These are phyloP conservation scores for Polyommatus icarus DNA, from an alignment of 2,888 invertebrate species.

Conservation along the genomic window DNA sequence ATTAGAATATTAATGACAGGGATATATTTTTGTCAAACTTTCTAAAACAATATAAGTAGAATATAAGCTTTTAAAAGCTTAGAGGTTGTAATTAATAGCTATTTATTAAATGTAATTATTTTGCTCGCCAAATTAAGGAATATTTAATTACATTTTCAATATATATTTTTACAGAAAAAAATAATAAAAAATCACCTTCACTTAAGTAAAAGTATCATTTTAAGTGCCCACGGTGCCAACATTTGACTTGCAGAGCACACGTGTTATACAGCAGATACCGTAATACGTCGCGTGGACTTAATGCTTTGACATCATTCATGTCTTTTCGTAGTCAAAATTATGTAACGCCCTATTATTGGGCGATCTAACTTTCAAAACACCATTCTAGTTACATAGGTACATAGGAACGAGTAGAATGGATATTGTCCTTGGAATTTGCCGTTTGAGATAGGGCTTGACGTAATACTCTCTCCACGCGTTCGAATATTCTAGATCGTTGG, in stretches of 20 bases:
- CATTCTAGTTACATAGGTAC: not conserved
- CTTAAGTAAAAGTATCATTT: constrained; percentile 37
- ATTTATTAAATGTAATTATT: too few relatives aligned
- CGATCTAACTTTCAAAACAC: constrained; percentile 13
- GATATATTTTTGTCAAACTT: too few relatives aligned
- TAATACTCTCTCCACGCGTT: not conserved
- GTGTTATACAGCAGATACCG: constrained; percentile 47
- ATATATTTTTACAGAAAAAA: not conserved
- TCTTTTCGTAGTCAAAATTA: constrained; percentile 43
- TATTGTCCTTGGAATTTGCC: too few relatives aligned
- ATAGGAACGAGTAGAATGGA: not conserved
- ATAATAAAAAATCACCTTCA: not conserved
- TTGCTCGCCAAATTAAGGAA: too few relatives aligned
- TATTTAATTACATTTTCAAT: not conserved
- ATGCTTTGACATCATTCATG: constrained; percentile 44
- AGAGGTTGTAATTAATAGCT: too few relatives aligned
- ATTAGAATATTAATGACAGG: too few relatives aligned
- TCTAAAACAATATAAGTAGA: too few relatives aligned
- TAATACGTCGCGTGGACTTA: constrained; percentile 40
- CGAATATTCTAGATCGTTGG: too few relatives aligned
- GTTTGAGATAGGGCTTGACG: not conserved
- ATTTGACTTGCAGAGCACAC: constrained; percentile 49
- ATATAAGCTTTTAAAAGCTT: too few relatives aligned
- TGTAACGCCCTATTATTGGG: constrained; percentile 43
- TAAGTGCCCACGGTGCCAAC: constrained; percentile 38